These are phyloP conservation scores for Acromyrmex echinatior DNA, from an alignment of 1,140 invertebrate species.

Conservation along the genomic window DNA sequence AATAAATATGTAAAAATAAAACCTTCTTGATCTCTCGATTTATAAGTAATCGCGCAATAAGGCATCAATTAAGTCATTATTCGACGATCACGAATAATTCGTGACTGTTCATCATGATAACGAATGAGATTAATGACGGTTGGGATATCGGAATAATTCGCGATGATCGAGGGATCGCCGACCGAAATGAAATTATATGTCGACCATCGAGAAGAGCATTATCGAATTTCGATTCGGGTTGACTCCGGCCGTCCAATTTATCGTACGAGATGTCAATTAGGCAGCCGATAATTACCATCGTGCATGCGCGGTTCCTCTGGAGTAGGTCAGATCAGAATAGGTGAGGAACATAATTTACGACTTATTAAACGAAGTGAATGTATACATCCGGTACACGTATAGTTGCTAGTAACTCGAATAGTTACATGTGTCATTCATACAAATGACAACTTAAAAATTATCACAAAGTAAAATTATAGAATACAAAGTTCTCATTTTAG, in stretches of 20 bases:
- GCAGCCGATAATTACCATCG: constrained; percentile 45
- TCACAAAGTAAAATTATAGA: neutral
- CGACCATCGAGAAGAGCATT: constrained; percentile 27
- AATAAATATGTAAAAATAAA: neutral
- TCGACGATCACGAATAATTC: constrained; percentile 12
- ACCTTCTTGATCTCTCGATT: neutral
- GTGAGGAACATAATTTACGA: constrained; percentile 45
- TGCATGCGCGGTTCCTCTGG: constrained; percentile 4
- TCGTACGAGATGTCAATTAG: constrained; percentile 46
- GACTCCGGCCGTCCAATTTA: constrained; percentile 41
- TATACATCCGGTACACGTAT: neutral
- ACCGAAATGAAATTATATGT: constrained; percentile 32
- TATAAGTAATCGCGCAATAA: neutral
- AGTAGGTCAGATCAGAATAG: constrained; percentile 1
- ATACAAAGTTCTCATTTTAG: no score
- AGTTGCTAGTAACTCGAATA: neutral
- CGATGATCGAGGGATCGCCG: constrained; percentile 44
- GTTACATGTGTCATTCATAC: constrained; percentile 4
- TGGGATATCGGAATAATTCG: constrained; percentile 29
- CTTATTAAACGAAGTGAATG: constrained; percentile 49
- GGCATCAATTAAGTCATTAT: constrained; percentile 1
- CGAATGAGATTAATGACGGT: constrained; percentile 47
- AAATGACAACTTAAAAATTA: neutral
- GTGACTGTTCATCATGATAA: constrained; percentile 44
- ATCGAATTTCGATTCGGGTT: constrained; percentile 40